Conservation (phyloP, 2,888 invertebrate genomes). For the Zygaena filipendulae region DNA sequence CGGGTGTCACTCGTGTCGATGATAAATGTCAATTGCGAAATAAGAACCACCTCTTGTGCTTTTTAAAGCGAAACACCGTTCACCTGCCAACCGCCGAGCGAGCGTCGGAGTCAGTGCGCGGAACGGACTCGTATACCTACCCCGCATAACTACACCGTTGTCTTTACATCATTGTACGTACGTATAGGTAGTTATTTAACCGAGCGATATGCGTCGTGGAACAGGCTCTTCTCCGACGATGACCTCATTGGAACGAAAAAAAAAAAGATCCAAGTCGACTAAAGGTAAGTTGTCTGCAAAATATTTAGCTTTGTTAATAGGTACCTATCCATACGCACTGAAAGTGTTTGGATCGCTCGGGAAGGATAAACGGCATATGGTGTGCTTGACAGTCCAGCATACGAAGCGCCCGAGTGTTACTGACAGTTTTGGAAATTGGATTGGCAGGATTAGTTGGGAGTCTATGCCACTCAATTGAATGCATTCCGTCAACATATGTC, state of each 20-base stretch:
- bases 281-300: constrained; percentile 25
- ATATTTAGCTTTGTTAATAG: constrained; percentile 23
- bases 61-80: constrained; percentile 25
- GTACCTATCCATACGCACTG: no score
- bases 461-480: constrained; percentile 59
- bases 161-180: constrained; percentile 29
- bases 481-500: no score
- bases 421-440: constrained; percentile 47
- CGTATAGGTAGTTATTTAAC: constrained; percentile 30
- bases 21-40: constrained; percentile 30
- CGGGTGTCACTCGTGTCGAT: constrained; percentile 5
- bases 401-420: constrained; percentile 32
- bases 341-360: constrained; percentile 30
- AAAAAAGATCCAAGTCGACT: constrained; percentile 19
- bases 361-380: constrained; percentile 42
- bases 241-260: constrained; percentile 52
- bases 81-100: constrained; percentile 29
- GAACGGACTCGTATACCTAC: constrained; percentile 23
- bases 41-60: constrained; percentile 21
- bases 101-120: constrained; percentile 37
- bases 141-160: constrained; percentile 25
- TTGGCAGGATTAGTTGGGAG: constrained; percentile 41
- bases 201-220: constrained; percentile 40
- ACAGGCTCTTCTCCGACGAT: constrained; percentile 34
- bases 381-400: no score